These are phyloP conservation scores for Dicyrtomina minuta DNA, from an alignment of 2,888 invertebrate genomes.

Conservation along the genomic window DNA sequence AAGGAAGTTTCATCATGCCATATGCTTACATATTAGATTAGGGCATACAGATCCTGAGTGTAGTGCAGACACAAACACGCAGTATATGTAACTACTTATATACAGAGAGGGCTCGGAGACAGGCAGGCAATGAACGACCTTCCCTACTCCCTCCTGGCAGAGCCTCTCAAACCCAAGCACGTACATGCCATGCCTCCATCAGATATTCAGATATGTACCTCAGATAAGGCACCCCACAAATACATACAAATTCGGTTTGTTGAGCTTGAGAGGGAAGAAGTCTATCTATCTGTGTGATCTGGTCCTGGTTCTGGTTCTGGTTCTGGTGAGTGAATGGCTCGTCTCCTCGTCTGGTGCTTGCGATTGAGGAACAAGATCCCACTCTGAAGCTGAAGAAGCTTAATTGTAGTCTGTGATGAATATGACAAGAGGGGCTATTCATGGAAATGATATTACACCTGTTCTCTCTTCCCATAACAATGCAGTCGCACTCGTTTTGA, in stretches of 20 bases:
- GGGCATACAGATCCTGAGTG: no score
- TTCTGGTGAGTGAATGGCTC: no score
- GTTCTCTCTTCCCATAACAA: background rate
- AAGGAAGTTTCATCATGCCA: constrained; percentile 17
- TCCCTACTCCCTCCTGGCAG: background rate
- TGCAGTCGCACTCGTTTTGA: no score
- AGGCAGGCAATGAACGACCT: constrained; percentile 5
- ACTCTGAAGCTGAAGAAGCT: constrained; percentile 10
- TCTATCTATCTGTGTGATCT: background rate
- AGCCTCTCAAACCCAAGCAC: no score
- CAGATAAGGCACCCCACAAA: no score
- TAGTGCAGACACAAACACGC: no score
- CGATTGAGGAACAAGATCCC: background rate
- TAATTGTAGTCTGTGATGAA: constrained; percentile 1
- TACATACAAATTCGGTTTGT: background rate
- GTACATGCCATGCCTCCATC: no score
- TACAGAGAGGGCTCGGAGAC: no score
- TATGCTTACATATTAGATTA: background rate
- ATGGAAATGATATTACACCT: constrained; percentile 20
- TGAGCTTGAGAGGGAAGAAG: background rate
- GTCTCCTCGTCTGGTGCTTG: no score
- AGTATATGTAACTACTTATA: no score
- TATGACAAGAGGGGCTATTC: background rate
- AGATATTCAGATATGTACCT: no score
- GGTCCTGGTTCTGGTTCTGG: no score